Evolutionary conservation across 2,113 vertebrate species (phyloP), one percentile per base, ranked within the genome.

Genomic region (Lonchura striata): DNA sequence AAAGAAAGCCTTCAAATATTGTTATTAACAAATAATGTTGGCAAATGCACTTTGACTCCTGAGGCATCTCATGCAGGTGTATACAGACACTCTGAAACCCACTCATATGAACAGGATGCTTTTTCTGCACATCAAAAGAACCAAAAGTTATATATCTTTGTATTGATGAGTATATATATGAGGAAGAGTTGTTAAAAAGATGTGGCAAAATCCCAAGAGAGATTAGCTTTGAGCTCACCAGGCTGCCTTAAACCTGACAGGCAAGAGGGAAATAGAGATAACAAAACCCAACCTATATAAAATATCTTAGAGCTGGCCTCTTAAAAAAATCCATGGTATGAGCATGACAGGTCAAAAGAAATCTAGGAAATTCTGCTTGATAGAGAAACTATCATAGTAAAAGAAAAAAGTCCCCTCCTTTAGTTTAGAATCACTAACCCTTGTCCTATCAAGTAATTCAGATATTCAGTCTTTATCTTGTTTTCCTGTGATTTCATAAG

Each of bases 251-350:
- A 83, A 61, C 53, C 11, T 63, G 28, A 37, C 5, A 68, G 39
- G 37, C 9, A 59, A 53, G 9, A 44, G 15, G 47, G 41, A 94
- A 80, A 57, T 0, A 31, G 25, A 39, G 1, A 10, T 42, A 47
- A 70, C 25, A 79, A 82, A 79, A 47, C 1, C 1, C 1, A 1
- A 37, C 3, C 4, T 42, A 71, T 12, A 35, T 3, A n/a, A 49
- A 44, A 76, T 82, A 27, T 11, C 10, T 86, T 44, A 71, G 28
- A 53, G 10, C 7, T 63, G 39, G 6, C 18, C 6, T 52, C 33
- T 70, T 12, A 60, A n/a, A 41, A 79, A 82, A 86, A 75, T 19
- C 8, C n/a, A 16, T 1, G 1, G 2, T 2, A 3, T 61, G 20
- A 79, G 25, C 23, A 23, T 24, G 49, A 57, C 15, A 42, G 15